Percentiles rank a stretch among this genome's conserved stretches.
Evolutionary conservation across 2,113 vertebrate species (phyloP).

Genomic region (Guaruba guarouba): DNA sequence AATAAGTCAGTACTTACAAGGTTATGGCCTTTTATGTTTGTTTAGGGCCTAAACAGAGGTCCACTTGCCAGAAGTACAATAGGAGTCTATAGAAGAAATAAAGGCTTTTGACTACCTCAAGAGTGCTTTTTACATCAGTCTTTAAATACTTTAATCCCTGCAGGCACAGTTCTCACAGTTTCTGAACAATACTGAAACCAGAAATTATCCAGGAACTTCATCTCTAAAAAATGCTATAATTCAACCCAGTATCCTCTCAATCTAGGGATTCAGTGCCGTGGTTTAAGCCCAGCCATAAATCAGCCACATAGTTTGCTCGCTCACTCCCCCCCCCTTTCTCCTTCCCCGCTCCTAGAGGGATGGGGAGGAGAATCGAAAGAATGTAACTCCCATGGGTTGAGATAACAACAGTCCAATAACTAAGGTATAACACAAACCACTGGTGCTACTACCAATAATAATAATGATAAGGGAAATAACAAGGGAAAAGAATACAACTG

Average conservation of each 20-base stretch:
- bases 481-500: too few species aligned
- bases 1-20: neutral
- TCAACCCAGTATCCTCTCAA: neutral
- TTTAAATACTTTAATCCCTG: neutral
- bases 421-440: too few species aligned
- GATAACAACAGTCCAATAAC: too few species aligned
- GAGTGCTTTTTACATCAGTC: neutral
- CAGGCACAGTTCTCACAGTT: neutral
- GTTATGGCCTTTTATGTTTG: neutral
- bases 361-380: too few species aligned
- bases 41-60: neutral
- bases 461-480: too few species aligned
- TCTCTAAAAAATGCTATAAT: neutral
- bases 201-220: neutral
- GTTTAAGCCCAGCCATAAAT: too few species aligned
- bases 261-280: neutral
- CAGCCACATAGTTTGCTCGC: too few species aligned
- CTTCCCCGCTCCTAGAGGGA: too few species aligned
- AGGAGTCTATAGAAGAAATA: neutral
- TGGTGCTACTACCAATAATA: too few species aligned
- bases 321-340: too few species aligned
- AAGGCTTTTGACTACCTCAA: neutral
- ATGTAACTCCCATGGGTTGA: too few species aligned
- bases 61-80: neutral
- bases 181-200: neutral